A percentile compares a stretch with the other conserved stretches of the same genome.
Evolutionary conservation across 2,888 invertebrate species (phyloP).

Genomic region (Apamea anceps): DNA sequence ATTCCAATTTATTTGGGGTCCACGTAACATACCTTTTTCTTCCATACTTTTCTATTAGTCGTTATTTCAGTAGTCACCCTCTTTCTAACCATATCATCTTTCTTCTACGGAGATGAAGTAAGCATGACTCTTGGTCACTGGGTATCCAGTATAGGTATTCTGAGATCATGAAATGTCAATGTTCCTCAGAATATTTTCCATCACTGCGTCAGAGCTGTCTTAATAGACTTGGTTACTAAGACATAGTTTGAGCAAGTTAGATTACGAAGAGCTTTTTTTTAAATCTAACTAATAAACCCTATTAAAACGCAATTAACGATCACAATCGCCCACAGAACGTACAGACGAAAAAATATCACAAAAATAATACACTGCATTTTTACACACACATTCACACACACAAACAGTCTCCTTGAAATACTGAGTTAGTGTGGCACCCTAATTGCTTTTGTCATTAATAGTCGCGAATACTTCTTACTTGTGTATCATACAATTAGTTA

Average conservation of each 20-base stretch:
- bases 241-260: background rate
- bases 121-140: background rate
- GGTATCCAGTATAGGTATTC: background rate
- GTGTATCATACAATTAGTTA: conserved; percentile 88
- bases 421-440: conserved; percentile 82
- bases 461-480: conserved; percentile 89
- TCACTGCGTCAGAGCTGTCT: background rate
- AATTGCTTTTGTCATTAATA: conserved; percentile 91
- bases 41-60: background rate
- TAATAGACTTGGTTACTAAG: background rate
- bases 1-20: background rate
- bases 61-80: background rate
- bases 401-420: conserved; percentile 63
- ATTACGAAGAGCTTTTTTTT: background rate
- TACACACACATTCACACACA: conserved; percentile 43
- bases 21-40: background rate
- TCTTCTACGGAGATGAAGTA: background rate
- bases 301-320: conserved; percentile 60
- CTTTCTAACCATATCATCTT: background rate
- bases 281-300: conserved; percentile 23
- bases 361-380: conserved; percentile 55
- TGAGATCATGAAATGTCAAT: background rate
- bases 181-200: background rate
- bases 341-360: conserved; percentile 51
- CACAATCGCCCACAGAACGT: conserved; percentile 38